Conservation (phyloP, 1,140 invertebrate genomes). For the Ectropis grisescens region DNA sequence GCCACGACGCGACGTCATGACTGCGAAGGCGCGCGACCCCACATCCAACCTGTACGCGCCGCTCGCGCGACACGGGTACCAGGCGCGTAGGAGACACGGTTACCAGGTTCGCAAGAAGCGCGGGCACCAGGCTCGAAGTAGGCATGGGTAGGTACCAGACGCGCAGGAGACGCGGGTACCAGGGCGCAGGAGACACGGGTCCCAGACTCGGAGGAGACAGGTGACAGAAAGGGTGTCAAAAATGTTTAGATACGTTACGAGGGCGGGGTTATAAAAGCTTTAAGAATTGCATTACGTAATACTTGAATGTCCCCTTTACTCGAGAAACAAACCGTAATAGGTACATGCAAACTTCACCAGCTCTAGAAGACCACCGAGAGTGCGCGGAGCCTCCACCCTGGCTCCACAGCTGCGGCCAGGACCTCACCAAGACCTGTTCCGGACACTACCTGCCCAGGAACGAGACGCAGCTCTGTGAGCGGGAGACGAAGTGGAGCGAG, state of each 20-base stretch:
- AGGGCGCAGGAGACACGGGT: slow-evolving; percentile 64
- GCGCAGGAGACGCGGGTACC: no score
- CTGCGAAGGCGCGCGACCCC: slow-evolving; percentile 52
- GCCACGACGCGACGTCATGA: slow-evolving; percentile 33
- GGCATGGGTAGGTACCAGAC: no score
- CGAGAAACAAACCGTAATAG: no score
- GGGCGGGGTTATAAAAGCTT: no score
- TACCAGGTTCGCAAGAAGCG: slow-evolving; percentile 57
- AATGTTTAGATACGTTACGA: no score
- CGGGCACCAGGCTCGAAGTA: slow-evolving; percentile 47
- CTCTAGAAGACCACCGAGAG: slow-evolving; percentile 36
- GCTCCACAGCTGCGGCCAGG: slow-evolving; percentile 36
- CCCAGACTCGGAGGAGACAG: slow-evolving; percentile 55
- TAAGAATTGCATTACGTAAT: no score
- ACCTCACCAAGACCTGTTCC: slow-evolving; percentile 41
- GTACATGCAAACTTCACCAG: no score
- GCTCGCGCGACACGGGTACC: slow-evolving; percentile 60
- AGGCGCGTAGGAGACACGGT: slow-evolving; percentile 59
- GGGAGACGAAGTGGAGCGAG: slow-evolving; percentile 75
- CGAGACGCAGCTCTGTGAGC: slow-evolving; percentile 63
- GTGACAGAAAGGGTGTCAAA: no score
- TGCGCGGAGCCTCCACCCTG: slow-evolving; percentile 32
- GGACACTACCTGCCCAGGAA: slow-evolving; percentile 56
- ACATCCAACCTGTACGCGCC: slow-evolving; percentile 69
- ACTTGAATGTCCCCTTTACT: no score